Evolutionary conservation across 2,797 vertebrate species (phyloP).

Genomic region (Amblyraja radiata): DNA sequence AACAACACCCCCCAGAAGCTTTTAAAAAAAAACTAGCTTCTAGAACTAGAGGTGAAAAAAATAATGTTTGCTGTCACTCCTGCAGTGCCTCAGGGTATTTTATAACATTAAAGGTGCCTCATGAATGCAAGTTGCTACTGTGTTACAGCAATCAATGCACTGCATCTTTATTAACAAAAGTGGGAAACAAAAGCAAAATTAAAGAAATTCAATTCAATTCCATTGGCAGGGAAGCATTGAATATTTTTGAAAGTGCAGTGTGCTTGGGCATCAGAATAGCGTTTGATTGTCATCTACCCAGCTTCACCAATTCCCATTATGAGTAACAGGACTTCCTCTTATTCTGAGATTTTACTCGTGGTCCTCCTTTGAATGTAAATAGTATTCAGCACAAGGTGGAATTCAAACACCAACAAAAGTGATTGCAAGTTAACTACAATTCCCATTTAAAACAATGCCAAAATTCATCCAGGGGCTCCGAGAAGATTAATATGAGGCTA

Average conservation of each 20-base stretch:
- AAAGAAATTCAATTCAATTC: neutral
- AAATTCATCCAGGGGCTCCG: neutral
- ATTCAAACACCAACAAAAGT: neutral
- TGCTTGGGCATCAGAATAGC: neutral
- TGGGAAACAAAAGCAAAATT: neutral
- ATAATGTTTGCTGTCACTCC: neutral
- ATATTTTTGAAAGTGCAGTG: neutral
- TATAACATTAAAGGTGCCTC: neutral
- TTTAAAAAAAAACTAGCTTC: neutral
- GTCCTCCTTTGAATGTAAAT: neutral
- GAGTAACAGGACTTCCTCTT: neutral
- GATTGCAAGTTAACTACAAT: neutral
- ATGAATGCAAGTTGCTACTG: neutral
- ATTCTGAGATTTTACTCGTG: neutral
- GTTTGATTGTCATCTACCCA: neutral
- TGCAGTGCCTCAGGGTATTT: no score
- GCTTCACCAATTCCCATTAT: neutral
- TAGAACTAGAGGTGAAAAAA: no score
- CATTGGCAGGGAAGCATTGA: neutral
- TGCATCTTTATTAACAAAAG: neutral
- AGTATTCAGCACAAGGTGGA: neutral
- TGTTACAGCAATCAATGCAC: neutral
- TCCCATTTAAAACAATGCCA: neutral
- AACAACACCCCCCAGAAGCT: neutral
- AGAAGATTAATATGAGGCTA: neutral